Evolutionary conservation across 2,797 vertebrate species (phyloP).

Genomic region (Platalea minor): DNA sequence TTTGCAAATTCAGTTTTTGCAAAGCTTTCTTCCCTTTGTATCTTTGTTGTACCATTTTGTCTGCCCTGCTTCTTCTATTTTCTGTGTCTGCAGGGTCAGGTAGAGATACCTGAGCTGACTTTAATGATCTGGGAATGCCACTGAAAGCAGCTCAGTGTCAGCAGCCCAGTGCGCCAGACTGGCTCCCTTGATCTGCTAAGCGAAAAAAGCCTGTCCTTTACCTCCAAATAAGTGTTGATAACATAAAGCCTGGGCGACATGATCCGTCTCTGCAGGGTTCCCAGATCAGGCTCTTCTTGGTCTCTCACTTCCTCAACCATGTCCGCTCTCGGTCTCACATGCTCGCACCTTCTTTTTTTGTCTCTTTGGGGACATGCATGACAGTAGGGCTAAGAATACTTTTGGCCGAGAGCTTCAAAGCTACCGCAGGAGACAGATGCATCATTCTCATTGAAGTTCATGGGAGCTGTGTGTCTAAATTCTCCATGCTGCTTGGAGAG

Average conservation of each 20-base stretch:
- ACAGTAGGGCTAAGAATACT: conserved; percentile 68
- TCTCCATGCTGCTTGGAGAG: conserved; percentile 7
- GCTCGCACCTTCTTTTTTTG: conserved; percentile 64
- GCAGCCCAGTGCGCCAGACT: neutral
- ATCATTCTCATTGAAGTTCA: conserved; percentile 51
- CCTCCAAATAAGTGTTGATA: conserved; percentile 43
- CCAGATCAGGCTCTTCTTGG: conserved; percentile 47
- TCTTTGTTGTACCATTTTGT: neutral
- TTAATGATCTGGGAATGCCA: neutral
- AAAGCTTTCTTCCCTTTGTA: neutral
- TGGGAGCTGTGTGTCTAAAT: conserved; percentile 45
- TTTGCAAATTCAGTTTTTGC: neutral
- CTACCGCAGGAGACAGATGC: conserved; percentile 58
- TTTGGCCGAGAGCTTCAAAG: conserved; percentile 66
- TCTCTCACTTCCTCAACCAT: conserved; percentile 64
- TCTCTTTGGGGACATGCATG: conserved; percentile 66
- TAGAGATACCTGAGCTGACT: neutral
- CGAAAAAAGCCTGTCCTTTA: conserved; percentile 24
- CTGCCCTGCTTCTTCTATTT: neutral
- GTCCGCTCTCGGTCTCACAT: conserved; percentile 57
- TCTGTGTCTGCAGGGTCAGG: neutral
- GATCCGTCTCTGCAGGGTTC: conserved; percentile 42
- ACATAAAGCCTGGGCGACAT: conserved; percentile 54
- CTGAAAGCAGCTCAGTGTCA: neutral
- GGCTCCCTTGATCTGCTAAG: neutral